phyloP scores from a whole-genome alignment of 53 echinoderm and acorn worm species.

The Zoroaster sp. region DNA sequence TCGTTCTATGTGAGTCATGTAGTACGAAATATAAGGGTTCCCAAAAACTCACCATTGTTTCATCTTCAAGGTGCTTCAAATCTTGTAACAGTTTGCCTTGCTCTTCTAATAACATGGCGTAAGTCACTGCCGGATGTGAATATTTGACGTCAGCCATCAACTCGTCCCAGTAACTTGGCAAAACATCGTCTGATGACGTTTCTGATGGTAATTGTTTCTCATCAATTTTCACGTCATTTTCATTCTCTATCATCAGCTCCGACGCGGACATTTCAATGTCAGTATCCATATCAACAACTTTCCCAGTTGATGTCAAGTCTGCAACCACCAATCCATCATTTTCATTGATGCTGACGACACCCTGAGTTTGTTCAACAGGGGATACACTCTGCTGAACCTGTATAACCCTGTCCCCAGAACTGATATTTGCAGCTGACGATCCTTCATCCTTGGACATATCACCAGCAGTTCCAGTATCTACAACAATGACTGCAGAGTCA shows the following conservation, averaged over 20 bases:
- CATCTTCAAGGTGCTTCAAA: neutral
- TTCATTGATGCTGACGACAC: neutral
- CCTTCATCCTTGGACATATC: neutral
- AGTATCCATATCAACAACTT: too few species aligned
- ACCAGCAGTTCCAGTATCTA: neutral
- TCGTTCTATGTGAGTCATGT: neutral
- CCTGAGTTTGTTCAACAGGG: neutral
- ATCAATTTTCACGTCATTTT: neutral
- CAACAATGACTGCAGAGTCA: neutral
- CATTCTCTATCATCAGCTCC: neutral
- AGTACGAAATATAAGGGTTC: too few species aligned
- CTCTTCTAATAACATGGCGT: constrained; percentile 40
- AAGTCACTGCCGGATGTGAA: constrained; percentile 42
- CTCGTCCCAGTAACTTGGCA: constrained; percentile 29
- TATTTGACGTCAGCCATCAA: constrained; percentile 55
- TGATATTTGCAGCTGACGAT: neutral
- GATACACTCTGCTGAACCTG: neutral
- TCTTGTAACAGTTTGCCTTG: constrained; percentile 42
- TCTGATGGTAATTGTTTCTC: neutral
- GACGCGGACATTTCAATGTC: too few species aligned
- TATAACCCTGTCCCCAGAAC: neutral
- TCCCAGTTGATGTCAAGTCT: neutral
- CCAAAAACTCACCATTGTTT: neutral
- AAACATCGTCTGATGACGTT: neutral
- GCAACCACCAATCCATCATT: neutral